Percentiles rank a stretch among this genome's conserved stretches.
Conservation (phyloP, 1,140 invertebrate genomes). For the Druon quercuslanigerum region DNA sequence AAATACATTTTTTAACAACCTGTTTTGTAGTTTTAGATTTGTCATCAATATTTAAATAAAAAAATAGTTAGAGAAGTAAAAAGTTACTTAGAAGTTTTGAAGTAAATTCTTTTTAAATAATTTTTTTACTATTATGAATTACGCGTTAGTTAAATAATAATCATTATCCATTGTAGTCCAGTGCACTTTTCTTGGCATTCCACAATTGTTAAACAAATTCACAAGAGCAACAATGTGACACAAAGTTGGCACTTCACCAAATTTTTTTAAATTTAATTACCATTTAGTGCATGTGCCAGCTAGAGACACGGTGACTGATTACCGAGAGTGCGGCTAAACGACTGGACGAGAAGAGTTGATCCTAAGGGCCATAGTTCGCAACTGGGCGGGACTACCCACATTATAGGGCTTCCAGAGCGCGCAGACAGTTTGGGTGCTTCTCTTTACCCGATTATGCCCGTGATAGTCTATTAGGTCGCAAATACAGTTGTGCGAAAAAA, state of each 20-base stretch:
- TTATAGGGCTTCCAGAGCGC: slow-evolving; percentile 69
- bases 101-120: neutral
- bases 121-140: slow-evolving; percentile 1
- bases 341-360: slow-evolving; percentile 46
- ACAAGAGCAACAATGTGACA: neutral
- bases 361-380: slow-evolving; percentile 50
- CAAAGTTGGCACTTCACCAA: neutral
- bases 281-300: slow-evolving; percentile 1
- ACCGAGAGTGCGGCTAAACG: slow-evolving; percentile 35
- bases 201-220: neutral
- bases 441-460: slow-evolving; percentile 74
- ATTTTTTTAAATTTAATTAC: neutral
- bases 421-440: slow-evolving; percentile 73
- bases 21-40: too few species aligned
- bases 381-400: slow-evolving; percentile 46
- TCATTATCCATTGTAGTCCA: neutral
- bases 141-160: neutral
- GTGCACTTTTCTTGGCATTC: neutral
- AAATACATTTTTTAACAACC: too few species aligned
- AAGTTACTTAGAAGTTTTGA: neutral
- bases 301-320: neutral
- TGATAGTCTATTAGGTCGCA: slow-evolving; percentile 69
- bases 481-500: slow-evolving; percentile 62
- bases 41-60: too few species aligned
- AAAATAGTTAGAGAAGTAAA: neutral